phyloP scores from a whole-genome alignment of 1,140 invertebrate genomes.

The Aphidius gifuensis region DNA sequence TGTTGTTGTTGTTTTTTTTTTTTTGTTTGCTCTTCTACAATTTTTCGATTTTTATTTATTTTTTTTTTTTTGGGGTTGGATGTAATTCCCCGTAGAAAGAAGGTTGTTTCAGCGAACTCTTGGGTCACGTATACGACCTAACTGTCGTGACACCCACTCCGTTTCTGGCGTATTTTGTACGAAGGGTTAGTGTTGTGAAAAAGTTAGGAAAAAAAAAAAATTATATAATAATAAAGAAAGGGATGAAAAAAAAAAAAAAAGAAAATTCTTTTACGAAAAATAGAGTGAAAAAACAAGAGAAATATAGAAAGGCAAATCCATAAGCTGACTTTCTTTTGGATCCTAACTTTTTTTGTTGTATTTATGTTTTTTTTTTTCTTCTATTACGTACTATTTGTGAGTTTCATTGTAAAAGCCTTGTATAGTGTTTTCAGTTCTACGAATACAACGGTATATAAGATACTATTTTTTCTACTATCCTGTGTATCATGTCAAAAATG shows the following conservation, averaged over 20 bases:
- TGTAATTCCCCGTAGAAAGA: conserved; percentile 44
- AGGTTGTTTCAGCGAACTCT: conserved; percentile 40
- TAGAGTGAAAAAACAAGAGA: not conserved
- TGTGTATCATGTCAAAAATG: no score
- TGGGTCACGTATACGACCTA: conserved; percentile 44
- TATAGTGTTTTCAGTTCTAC: no score
- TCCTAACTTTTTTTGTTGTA: not conserved
- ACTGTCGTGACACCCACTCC: conserved; percentile 38
- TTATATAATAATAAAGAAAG: conserved; percentile 12
- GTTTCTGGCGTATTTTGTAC: conserved; percentile 33
- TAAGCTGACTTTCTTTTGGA: conserved; percentile 29
- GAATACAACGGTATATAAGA: no score
- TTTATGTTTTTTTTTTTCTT: no score
- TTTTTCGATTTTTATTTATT: conserved; percentile 22
- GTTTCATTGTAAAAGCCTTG: no score
- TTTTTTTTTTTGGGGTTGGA: conserved; percentile 27
- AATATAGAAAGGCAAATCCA: conserved; percentile 30
- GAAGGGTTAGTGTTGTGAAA: conserved; percentile 35
- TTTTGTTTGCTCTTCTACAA: conserved; percentile 17
- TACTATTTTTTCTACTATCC: no score
- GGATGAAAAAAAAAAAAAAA: not conserved
- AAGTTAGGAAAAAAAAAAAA: conserved; percentile 32
- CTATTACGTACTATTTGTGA: no score
- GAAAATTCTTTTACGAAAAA: no score
- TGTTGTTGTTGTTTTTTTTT: conserved; percentile 5